Conservation (phyloP, 2,888 invertebrate genomes). For the Eilema sororculum region DNA sequence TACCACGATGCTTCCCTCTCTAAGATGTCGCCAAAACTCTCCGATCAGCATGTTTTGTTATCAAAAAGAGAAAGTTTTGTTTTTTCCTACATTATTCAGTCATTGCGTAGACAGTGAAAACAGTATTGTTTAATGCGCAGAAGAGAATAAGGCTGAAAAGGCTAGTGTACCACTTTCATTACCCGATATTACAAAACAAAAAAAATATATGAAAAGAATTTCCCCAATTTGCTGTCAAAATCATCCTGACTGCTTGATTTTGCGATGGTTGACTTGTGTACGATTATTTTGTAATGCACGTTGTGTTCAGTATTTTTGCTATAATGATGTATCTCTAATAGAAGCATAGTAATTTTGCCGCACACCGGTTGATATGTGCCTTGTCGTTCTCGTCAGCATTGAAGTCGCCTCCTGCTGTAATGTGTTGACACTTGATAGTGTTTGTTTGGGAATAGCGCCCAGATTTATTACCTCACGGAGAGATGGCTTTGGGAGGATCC, state of each 20-base stretch:
- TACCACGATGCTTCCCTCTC: no score
- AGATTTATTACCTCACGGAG: slow-evolving; percentile 34
- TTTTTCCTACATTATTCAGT: no score
- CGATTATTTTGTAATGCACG: slow-evolving; percentile 10
- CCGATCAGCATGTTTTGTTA: no score
- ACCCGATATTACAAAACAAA: not conserved
- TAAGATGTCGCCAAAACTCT: no score
- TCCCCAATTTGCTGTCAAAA: slow-evolving; percentile 4
- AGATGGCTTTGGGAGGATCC: slow-evolving; percentile 79
- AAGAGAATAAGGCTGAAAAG: not conserved
- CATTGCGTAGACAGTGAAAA: no score
- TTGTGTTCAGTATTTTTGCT: not conserved
- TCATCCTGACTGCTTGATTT: not conserved
- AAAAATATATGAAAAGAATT: not conserved
- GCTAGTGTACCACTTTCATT: not conserved
- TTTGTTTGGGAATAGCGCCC: slow-evolving; percentile 53
- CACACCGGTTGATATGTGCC: slow-evolving; percentile 45
- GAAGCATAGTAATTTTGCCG: slow-evolving; percentile 2
- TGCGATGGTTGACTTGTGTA: not conserved
- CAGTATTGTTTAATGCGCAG: no score
- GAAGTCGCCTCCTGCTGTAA: slow-evolving; percentile 30
- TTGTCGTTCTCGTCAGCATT: slow-evolving; percentile 28
- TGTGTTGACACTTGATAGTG: slow-evolving; percentile 55
- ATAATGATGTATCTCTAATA: slow-evolving; percentile 5
- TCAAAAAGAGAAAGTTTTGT: no score